Conservation (phyloP, 2,888 invertebrate species). For the Pristionchus maxplancki region DNA sequence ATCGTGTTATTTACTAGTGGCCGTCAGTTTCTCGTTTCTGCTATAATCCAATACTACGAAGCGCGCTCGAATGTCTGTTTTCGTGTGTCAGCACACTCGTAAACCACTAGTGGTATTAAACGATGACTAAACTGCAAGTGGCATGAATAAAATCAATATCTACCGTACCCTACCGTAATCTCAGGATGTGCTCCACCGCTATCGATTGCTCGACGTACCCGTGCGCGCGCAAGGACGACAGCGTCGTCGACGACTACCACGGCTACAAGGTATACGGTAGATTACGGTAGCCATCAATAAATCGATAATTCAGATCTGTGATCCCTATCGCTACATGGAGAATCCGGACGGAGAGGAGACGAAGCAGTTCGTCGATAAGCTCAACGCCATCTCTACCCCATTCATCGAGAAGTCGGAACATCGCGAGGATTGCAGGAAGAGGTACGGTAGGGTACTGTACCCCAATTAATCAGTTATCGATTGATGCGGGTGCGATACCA, state of each 20-base stretch:
- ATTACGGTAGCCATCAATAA: neutral
- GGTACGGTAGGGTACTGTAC: constrained; percentile 69
- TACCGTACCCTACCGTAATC: neutral
- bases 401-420: constrained; percentile 87
- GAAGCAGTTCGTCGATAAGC: constrained; percentile 89
- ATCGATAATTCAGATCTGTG: constrained; percentile 83
- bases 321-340: constrained; percentile 97
- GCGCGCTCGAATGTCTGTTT: too few species aligned
- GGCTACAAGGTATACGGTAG: constrained; percentile 79
- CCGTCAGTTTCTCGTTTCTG: neutral
- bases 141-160: too few species aligned
- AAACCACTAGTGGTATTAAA: too few species aligned
- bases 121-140: too few species aligned
- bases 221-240: constrained; percentile 86
- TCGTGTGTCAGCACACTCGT: too few species aligned
- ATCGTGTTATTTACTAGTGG: neutral
- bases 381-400: constrained; percentile 91
- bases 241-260: constrained; percentile 87
- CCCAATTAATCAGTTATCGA: too few species aligned
- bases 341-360: constrained; percentile 95
- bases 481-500: neutral
- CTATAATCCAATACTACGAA: too few species aligned
- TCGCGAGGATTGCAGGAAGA: constrained; percentile 85
- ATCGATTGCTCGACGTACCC: constrained; percentile 83
- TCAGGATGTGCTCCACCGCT: constrained; percentile 35